A percentile compares a stretch with the other conserved stretches of the same genome.
phyloP scores from a whole-genome alignment of 2,888 invertebrate genomes.

The Ophion obscuratus region DNA sequence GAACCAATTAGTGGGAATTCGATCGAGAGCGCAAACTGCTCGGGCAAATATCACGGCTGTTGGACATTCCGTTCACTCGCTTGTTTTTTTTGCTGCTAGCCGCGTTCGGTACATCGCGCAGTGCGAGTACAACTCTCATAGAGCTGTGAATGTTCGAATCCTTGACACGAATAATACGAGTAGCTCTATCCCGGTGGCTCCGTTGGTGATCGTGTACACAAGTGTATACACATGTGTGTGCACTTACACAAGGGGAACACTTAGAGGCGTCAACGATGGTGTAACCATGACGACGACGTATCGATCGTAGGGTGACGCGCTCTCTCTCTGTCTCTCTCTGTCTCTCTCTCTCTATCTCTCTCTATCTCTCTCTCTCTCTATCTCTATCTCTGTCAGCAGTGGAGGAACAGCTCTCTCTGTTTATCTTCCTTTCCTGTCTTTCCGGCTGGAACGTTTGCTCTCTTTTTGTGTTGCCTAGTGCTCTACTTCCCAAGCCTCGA shows the following conservation, averaged over 20 bases:
- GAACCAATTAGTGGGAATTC: background rate
- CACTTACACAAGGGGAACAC: background rate
- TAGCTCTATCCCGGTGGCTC: slow-evolving; percentile 16
- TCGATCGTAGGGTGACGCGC: slow-evolving; percentile 67
- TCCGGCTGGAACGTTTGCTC: slow-evolving; percentile 40
- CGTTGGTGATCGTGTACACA: background rate
- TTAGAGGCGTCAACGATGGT: slow-evolving; percentile 56
- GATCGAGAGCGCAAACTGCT: background rate
- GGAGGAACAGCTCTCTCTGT: too few species aligned
- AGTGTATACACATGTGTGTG: too few species aligned
- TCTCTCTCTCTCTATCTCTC: slow-evolving; percentile 33
- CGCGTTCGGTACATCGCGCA: slow-evolving; percentile 6
- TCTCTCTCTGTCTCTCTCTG: slow-evolving; percentile 34
- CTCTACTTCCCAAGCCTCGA: slow-evolving; percentile 39
- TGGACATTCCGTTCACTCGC: background rate
- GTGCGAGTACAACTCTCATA: slow-evolving; percentile 26
- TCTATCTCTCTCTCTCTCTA: slow-evolving; percentile 42
- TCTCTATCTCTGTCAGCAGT: slow-evolving; percentile 15
- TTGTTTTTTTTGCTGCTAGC: background rate
- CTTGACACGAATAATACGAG: slow-evolving; percentile 63
- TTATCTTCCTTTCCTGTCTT: slow-evolving; percentile 50
- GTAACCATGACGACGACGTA: slow-evolving; percentile 70
- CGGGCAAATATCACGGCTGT: background rate
- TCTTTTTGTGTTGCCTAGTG: slow-evolving; percentile 53
- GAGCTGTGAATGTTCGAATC: slow-evolving; percentile 57